Base-by-base conservation (phyloP, 1,140 invertebrate genomes). In the Drosophila sproati region DNA sequence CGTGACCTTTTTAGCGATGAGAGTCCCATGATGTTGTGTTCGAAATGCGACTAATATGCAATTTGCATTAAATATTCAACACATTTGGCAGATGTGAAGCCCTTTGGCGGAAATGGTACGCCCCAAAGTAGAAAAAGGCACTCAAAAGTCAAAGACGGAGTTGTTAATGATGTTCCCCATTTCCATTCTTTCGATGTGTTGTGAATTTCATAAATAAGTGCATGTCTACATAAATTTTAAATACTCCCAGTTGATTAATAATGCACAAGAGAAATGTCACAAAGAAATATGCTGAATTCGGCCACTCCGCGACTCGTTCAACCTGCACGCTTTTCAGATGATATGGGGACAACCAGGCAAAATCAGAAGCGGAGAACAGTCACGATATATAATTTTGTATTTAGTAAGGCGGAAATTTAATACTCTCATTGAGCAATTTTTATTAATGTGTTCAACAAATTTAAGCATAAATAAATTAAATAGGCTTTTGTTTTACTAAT, bases 221-320 rank as follows among this genome's bases (percentile, higher is more conserved):
- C 80, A 87, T 85, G 85, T 85, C 85, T 85, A 89, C 85, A 85
- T 88, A 81, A 85, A 88, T 85, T 88, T 80, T 73, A 87, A 85
- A 89, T 89, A 75, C 74, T 70, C 85, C 74, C 85, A 68, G 68
- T 88, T 88, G 85, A 88, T 88, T 88, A 88, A 88, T 89, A 88
- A 88, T 85, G 78, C 72, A 76, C 69, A 87, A 72, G 73, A 54
- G 78, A 80, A 88, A 89, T 83, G 80, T 89, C 80, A 89, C 73
- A 72, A 83, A 83, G 85, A 89, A 83, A 78, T 74, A 89, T 80
- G 64, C 63, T 56, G 73, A 67, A 73, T 54, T 68, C 43, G 37
- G 55, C 55, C 74, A 52, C 60, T 68, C 70, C 45, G 28, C 35
- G 41, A 4, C 32, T 29, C 43, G 3, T 10, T 31, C 34, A 61